Evolutionary conservation across 2,888 invertebrate genomes (phyloP), one percentile per base, ranked within the genome.

Genomic region (Anoncus sp.): DNA sequence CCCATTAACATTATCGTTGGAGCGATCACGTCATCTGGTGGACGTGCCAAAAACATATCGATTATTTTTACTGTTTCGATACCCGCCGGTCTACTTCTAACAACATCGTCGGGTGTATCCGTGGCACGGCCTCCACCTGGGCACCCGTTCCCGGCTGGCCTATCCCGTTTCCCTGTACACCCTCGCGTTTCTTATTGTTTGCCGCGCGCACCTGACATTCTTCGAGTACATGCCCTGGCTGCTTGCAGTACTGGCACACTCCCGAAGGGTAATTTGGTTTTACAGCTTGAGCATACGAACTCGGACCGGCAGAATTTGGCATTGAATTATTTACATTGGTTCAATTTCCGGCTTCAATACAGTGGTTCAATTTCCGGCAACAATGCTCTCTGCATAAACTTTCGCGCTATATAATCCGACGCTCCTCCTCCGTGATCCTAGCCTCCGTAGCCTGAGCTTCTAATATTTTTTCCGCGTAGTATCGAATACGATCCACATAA

Each of bases 401-500:
- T 27, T 27, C 4, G 12, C n/a, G 63, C 49, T 31, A 49, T 63
- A 14, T 63, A 14, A 1, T 47, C 63, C 3, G 4, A 4, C 31
- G 6, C 3, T 49, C 22, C 16, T 12, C 20, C 31, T 16, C 14
- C 31, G 31, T 47, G 27, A 9, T 27, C 22, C 6, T n/a, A 49
- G 14, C 24, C 18, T 16, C 47, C 14, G 3, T 9, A 12, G 6
- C 12, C 1, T 10, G 9, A 27, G 35, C 45, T 35, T 63, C 22
- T 14, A 49, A 35, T 35, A 63, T 63, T 49, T 49, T 63, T 35
- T 49, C 63, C 0, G 35, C 66, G 4, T 20, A n/a, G 14, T 53
- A 14, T 3, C 27, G 66, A 43, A 66, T 66, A 18, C 53, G 22
- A 43, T 66, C 24, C 24, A 24, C 53, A 38, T 27, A 66, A 16